Percentiles rank a stretch among this genome's conserved stretches.
Conservation (phyloP, 2,888 invertebrate genomes). For the Philopedon plagiatum region DNA sequence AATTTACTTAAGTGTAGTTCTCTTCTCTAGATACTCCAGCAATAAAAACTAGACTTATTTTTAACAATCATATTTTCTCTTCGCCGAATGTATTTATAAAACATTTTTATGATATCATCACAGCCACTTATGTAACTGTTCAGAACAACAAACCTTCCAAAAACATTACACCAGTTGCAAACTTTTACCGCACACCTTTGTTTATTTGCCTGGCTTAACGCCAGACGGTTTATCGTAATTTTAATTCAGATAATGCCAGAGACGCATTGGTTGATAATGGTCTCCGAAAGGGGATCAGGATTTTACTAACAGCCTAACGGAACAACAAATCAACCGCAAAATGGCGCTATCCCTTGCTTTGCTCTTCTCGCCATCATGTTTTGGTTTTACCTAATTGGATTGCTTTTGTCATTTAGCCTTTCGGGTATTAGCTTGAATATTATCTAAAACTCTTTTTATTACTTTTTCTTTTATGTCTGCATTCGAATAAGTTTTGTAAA, state of each 20-base stretch:
- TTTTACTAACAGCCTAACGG: conserved; percentile 35
- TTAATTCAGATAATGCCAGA: conserved; percentile 32
- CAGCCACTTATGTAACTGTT: too few relatives aligned
- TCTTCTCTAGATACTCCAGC: too few relatives aligned
- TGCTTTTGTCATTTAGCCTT: conserved; percentile 31
- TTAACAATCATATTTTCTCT: too few relatives aligned
- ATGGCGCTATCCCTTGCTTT: conserved; percentile 27
- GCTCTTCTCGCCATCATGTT: conserved; percentile 30
- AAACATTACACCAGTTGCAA: background rate
- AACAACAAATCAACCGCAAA: conserved; percentile 44
- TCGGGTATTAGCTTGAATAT: conserved; percentile 14
- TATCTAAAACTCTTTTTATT: background rate
- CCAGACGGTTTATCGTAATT: conserved; percentile 20
- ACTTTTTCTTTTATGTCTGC: background rate
- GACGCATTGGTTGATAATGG: conserved; percentile 38
- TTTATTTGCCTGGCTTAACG: conserved; percentile 23
- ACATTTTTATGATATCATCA: too few relatives aligned
- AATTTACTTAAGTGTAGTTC: too few relatives aligned
- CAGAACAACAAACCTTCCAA: background rate
- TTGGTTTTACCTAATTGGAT: conserved; percentile 40
- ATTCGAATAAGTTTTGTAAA: background rate
- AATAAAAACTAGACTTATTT: too few relatives aligned
- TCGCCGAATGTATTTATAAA: too few relatives aligned
- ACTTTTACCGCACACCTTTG: conserved; percentile 14
- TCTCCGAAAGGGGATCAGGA: conserved; percentile 33